Percentiles rank a stretch among this genome's conserved stretches.
Evolutionary conservation across 2,888 invertebrate genomes (phyloP).

Genomic region (Clivina fossor): DNA sequence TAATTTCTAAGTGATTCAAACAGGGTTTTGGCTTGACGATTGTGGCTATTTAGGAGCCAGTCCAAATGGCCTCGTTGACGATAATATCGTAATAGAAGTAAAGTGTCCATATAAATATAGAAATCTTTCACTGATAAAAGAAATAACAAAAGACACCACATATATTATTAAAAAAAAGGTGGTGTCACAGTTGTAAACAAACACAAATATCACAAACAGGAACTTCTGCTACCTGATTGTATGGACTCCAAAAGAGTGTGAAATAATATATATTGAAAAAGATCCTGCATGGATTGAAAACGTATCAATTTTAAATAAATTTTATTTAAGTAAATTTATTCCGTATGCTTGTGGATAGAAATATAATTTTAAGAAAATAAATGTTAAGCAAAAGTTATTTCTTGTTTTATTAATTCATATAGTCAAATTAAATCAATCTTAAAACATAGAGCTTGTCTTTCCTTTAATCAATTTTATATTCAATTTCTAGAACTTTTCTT

Average conservation of each 20-base stretch:
- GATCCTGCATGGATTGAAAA: constrained; percentile 21
- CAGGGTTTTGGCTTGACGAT: constrained; percentile 29
- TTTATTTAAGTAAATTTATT: constrained; percentile 29
- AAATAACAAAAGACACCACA: constrained; percentile 11
- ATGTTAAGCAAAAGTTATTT: too few relatives aligned
- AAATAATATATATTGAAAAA: constrained; percentile 20
- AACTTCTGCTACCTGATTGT: constrained; percentile 23
- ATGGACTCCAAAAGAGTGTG: constrained; percentile 32
- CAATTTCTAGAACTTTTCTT: too few relatives aligned
- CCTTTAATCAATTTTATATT: too few relatives aligned
- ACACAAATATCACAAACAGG: constrained; percentile 22
- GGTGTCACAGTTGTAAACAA: constrained; percentile 19
- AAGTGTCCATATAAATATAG: constrained; percentile 36
- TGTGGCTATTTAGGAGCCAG: constrained; percentile 34
- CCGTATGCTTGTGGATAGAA: constrained; percentile 1
- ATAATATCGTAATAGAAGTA: constrained; percentile 32
- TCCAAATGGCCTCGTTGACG: constrained; percentile 33
- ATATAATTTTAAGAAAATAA: too few relatives aligned
- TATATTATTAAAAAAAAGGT: constrained; percentile 19
- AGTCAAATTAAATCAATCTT: too few relatives aligned
- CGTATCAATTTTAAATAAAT: constrained; percentile 26
- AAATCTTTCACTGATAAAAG: background rate
- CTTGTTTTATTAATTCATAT: too few relatives aligned
- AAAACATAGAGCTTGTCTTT: too few relatives aligned
- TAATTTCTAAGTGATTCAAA: constrained; percentile 4